Evolutionary conservation across 2,888 invertebrate species (phyloP).

Genomic region (Scaptomyza parva): DNA sequence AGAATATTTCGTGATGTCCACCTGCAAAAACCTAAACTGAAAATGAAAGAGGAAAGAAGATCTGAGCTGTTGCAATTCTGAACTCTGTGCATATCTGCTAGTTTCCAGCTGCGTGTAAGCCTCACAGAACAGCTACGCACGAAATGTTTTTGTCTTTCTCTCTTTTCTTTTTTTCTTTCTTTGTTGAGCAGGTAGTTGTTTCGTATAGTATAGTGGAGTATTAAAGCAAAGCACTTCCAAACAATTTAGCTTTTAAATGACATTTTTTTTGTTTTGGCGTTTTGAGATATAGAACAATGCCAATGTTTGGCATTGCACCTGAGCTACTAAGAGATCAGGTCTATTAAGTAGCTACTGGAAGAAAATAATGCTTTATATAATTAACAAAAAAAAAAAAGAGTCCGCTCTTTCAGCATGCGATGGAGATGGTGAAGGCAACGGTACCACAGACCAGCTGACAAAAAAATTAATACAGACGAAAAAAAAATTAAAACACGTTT

Average conservation of each 20-base stretch:
- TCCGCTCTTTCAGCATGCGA: constrained; percentile 36
- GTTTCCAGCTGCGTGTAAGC: constrained; percentile 55
- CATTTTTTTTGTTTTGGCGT: constrained; percentile 51
- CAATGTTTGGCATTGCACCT: constrained; percentile 57
- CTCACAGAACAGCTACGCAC: constrained; percentile 53
- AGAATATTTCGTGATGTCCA: constrained; percentile 71
- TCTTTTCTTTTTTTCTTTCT: constrained; percentile 28
- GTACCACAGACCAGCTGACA: constrained; percentile 67
- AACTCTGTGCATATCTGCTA: constrained; percentile 22
- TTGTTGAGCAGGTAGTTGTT: constrained; percentile 58
- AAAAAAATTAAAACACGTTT: constrained; percentile 68
- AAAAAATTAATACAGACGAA: constrained; percentile 26
- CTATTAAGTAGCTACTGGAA: constrained; percentile 57
- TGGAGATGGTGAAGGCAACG: constrained; percentile 28
- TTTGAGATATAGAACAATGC: constrained; percentile 66
- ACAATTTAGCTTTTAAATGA: constrained; percentile 78
- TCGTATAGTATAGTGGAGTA: constrained; percentile 10
- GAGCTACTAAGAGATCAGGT: constrained; percentile 53
- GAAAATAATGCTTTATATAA: constrained; percentile 62
- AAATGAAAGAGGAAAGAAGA: constrained; percentile 69
- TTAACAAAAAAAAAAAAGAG: constrained; percentile 62
- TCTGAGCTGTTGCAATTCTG: constrained; percentile 67
- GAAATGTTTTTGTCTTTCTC: constrained; percentile 39
- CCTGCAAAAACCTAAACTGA: constrained; percentile 64
- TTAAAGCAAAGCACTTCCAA: constrained; percentile 54